Evolutionary conservation across 2,888 invertebrate species (phyloP).

Genomic region (Ectropis crepuscularia): DNA sequence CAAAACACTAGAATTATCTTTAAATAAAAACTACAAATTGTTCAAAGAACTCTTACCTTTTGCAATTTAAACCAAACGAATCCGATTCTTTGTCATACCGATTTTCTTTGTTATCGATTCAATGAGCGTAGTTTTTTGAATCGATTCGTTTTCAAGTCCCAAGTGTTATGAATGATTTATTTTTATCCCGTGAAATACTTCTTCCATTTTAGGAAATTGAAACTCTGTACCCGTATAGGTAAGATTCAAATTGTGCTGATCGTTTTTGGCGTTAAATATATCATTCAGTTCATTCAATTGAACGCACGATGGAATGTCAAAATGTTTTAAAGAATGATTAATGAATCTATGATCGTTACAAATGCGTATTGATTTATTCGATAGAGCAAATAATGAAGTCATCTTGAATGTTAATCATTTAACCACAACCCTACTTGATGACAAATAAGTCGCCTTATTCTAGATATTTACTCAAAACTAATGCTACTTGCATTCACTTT

Average conservation of each 20-base stretch:
- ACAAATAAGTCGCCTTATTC: neutral
- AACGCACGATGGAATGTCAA: slow-evolving; percentile 53
- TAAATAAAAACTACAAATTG: neutral
- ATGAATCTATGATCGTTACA: slow-evolving; percentile 47
- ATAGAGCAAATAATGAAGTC: slow-evolving; percentile 30
- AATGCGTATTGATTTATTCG: slow-evolving; percentile 38
- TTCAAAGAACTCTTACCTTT: slow-evolving; percentile 5
- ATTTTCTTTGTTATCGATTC: slow-evolving; percentile 80
- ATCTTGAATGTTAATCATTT: slow-evolving; percentile 35
- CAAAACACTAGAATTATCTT: too few species aligned
- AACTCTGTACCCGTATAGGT: neutral
- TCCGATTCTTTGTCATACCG: slow-evolving; percentile 71
- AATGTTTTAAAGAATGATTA: slow-evolving; percentile 63
- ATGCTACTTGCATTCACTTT: too few species aligned
- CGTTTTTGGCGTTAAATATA: slow-evolving; percentile 26
- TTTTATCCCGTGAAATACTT: slow-evolving; percentile 55
- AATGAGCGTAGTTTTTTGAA: slow-evolving; percentile 77
- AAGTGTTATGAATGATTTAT: slow-evolving; percentile 79
- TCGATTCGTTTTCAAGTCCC: slow-evolving; percentile 74
- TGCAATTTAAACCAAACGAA: slow-evolving; percentile 46
- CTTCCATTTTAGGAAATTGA: slow-evolving; percentile 1
- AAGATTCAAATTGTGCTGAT: slow-evolving; percentile 17
- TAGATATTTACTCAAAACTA: too few species aligned
- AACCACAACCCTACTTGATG: slow-evolving; percentile 10
- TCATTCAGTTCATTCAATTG: slow-evolving; percentile 41